A percentile compares a stretch with the other conserved stretches of the same genome.
Evolutionary conservation across 2,888 invertebrate species (phyloP).

Genomic region (Parelbella ahira): DNA sequence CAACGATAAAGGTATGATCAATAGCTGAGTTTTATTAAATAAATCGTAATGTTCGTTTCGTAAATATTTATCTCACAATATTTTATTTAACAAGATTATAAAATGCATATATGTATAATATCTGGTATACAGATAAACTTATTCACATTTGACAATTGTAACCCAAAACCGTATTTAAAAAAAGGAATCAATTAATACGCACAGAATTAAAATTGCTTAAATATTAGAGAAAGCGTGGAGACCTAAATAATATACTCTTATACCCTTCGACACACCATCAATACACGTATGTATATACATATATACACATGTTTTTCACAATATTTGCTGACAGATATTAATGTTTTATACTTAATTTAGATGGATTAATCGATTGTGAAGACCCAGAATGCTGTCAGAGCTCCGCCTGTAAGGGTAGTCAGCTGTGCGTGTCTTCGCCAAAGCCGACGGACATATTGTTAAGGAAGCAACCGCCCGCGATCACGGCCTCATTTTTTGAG

Average conservation of each 20-base stretch:
- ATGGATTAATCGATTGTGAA: conserved; percentile 97
- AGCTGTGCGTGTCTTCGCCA: conserved; percentile 95
- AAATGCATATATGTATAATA: too few relatives aligned
- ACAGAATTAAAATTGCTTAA: conserved; percentile 19
- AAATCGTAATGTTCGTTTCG: background rate
- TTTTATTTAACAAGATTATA: too few relatives aligned
- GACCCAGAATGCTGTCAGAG: conserved; percentile 98
- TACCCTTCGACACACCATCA: too few relatives aligned
- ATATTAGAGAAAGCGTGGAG: conserved; percentile 7
- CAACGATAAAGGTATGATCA: conserved; percentile 94
- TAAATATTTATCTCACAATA: too few relatives aligned
- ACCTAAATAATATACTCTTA: conserved; percentile 21
- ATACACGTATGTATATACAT: too few relatives aligned
- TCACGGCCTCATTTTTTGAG: conserved; percentile 98
- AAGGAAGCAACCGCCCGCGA: conserved; percentile 96
- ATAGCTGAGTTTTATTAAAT: too few relatives aligned
- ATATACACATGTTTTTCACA: too few relatives aligned
- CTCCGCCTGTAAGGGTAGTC: conserved; percentile 89
- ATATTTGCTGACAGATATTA: too few relatives aligned
- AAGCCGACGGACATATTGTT: conserved; percentile 97
- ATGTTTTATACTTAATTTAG: conserved; percentile 72
- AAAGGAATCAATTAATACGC: conserved; percentile 24
- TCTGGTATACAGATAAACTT: conserved; percentile 15
- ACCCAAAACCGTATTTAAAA: conserved; percentile 16
- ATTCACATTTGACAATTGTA: conserved; percentile 25